Conservation (phyloP, 2,797 vertebrate genomes). For the Tragopan temminckii region DNA sequence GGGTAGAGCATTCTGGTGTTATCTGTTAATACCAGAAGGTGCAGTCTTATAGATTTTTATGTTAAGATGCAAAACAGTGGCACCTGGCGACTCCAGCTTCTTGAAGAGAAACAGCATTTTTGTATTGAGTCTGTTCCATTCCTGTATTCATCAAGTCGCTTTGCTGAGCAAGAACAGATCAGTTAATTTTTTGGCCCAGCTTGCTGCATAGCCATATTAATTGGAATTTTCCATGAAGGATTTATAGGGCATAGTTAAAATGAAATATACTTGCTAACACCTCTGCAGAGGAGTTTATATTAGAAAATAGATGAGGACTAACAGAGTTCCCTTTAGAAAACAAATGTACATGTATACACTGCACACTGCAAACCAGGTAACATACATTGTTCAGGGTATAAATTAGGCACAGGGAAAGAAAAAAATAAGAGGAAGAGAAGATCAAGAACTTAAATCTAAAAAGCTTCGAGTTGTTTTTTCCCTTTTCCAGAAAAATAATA, state of each 20-base stretch:
- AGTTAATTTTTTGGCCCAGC: slow-evolving; percentile 73
- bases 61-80: slow-evolving; percentile 81
- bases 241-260: slow-evolving; percentile 70
- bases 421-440: slow-evolving; percentile 5
- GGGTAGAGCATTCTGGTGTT: slow-evolving; percentile 68
- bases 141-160: slow-evolving; percentile 65
- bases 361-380: slow-evolving; percentile 24
- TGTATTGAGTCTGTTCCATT: slow-evolving; percentile 66
- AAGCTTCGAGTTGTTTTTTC: slow-evolving; percentile 15
- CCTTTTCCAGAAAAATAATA: slow-evolving; percentile 4
- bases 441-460: slow-evolving; percentile 47
- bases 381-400: background rate
- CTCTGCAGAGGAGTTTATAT: slow-evolving; percentile 54
- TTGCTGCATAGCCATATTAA: slow-evolving; percentile 56
- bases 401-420: slow-evolving; percentile 25
- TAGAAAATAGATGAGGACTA: slow-evolving; percentile 43
- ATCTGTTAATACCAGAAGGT: slow-evolving; percentile 81
- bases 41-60: slow-evolving; percentile 77
- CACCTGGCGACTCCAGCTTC: slow-evolving; percentile 66
- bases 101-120: slow-evolving; percentile 70
- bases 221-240: slow-evolving; percentile 74
- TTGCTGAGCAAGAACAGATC: slow-evolving; percentile 62
- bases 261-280: slow-evolving; percentile 62
- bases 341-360: slow-evolving; percentile 24
- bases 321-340: slow-evolving; percentile 35